Base-by-base conservation (phyloP, 2,113 vertebrate genomes). In the Pelecanus crispus region DNA sequence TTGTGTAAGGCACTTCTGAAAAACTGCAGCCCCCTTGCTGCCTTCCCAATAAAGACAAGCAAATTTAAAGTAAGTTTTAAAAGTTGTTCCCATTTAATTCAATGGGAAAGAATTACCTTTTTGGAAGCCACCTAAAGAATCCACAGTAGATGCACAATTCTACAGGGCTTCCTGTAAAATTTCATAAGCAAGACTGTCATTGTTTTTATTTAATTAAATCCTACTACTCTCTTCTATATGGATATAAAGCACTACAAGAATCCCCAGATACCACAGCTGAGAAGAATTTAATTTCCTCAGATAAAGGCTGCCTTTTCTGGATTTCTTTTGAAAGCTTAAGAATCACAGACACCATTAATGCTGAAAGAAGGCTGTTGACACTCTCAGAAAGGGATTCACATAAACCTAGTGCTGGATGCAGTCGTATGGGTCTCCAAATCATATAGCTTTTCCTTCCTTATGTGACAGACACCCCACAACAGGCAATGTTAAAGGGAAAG, bases 121-220 rank as follows among this genome's bases (percentile, higher is more conserved):
- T 72, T 82, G 52, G 31, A 94, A 80, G 18, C 24, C 90, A 70
- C 20, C 16, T n/a, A 45, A 59, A 73, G 32, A 81, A 88, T 50
- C 25, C 58, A 21, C 26, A 74, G 16, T 31, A 65, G n/a, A 58
- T 52, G 36, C 15, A 65, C 26, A 84, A 40, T 81, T 85, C 53
- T 63, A 62, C n/a, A 40, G 34, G 14, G 7, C 42, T 94, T 74
- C n/a, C 52, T 68, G 40, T 56, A 92, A 88, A 86, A 79, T 61
- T 84, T 86, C 24, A 32, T 73, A 86, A 84, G 50, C 24, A 72
- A 66, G 40, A 38, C n/a, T 72, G 34, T 67, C 20, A 71, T 21
- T 86, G 31, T 10, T 90, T 85, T 92, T 78, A 78, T 84, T 92
- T 81, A 66, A 92, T 95, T 94, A 86, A 89, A 93, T 74, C 31